Conservation (phyloP, 2,888 invertebrate species). For the Apocheima hispidaria region DNA sequence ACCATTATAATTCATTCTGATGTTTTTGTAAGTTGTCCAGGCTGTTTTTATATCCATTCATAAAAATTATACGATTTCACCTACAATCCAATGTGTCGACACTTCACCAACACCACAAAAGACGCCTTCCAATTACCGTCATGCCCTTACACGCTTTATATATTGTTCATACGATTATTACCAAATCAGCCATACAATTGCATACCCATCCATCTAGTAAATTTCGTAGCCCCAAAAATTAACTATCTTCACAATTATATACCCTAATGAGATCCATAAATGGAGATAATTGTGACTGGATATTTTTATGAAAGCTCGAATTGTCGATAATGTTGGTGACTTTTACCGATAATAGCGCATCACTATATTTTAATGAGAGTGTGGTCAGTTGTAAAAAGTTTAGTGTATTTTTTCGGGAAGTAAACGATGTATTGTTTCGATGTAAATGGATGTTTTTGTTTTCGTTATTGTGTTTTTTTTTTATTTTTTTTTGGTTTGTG, state of each 20-base stretch:
- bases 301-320: conserved; percentile 61
- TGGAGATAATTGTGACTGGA: conserved; percentile 57
- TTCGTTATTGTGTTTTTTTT: conserved; percentile 3
- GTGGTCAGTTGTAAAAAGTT: conserved; percentile 40
- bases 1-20: background rate
- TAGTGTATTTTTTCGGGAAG: conserved; percentile 26
- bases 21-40: background rate
- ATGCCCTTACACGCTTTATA: conserved; percentile 37
- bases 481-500: conserved; percentile 2
- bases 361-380: conserved; percentile 42
- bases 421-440: conserved; percentile 31
- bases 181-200: conserved; percentile 38
- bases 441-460: conserved; percentile 12
- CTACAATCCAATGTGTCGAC: conserved; percentile 16
- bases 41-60: conserved; percentile 15
- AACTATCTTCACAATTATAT: conserved; percentile 47
- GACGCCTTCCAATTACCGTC: conserved; percentile 29
- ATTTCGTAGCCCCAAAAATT: conserved; percentile 17
- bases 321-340: conserved; percentile 52
- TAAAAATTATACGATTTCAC: conserved; percentile 19
- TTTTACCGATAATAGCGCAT: conserved; percentile 50
- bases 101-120: conserved; percentile 30
- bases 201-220: conserved; percentile 32
- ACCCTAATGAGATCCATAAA: conserved; percentile 62
- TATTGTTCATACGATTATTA: conserved; percentile 42